phyloP scores from a whole-genome alignment of 2,888 invertebrate species.

The Lapara coniferarum region DNA sequence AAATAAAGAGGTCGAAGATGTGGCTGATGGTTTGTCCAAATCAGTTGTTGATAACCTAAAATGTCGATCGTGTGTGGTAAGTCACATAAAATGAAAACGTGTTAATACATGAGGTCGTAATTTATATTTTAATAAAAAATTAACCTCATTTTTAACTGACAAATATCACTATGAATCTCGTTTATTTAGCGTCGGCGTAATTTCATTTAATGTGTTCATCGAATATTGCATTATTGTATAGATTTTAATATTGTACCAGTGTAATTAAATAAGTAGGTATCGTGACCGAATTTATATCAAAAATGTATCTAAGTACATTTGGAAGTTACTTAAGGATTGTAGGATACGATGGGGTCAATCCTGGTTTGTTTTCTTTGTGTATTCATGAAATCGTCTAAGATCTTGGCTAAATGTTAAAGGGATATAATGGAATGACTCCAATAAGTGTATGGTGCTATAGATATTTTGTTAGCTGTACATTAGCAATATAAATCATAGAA shows the following conservation, averaged over 20 bases:
- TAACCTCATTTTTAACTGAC: background rate
- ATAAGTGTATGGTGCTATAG: constrained; percentile 64
- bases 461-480: constrained; percentile 56
- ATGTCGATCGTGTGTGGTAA: background rate
- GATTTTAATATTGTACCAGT: constrained; percentile 49
- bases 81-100: background rate
- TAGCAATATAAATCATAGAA: constrained; percentile 30
- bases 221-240: constrained; percentile 49
- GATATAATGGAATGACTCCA: constrained; percentile 26
- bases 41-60: background rate
- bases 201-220: constrained; percentile 58
- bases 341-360: constrained; percentile 8
- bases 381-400: too few species aligned
- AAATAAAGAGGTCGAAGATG: background rate
- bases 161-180: background rate
- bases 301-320: constrained; percentile 46
- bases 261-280: constrained; percentile 44
- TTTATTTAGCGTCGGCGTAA: background rate
- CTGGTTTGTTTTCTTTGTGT: background rate
- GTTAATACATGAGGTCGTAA: background rate
- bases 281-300: constrained; percentile 72
- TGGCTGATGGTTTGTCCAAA: background rate
- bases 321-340: constrained; percentile 30
- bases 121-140: background rate
- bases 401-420: too few species aligned